phyloP scores from a whole-genome alignment of 1,140 invertebrate genomes.

The Formica exsecta region DNA sequence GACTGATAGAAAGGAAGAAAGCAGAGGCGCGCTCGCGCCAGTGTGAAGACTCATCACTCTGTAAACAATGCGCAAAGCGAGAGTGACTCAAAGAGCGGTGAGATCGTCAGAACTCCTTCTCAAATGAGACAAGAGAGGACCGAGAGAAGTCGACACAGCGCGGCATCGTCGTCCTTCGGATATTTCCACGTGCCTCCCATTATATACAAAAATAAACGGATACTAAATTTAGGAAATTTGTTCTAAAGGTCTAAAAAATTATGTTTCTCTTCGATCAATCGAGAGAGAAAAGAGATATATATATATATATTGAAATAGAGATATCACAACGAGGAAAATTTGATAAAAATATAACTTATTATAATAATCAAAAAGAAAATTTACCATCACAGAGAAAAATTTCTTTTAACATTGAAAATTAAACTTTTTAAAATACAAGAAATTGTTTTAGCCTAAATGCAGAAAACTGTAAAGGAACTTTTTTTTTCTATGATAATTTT shows the following conservation, averaged over 20 bases:
- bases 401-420: neutral
- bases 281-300: too few relatives aligned
- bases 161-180: slow-evolving; percentile 69
- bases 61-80: slow-evolving; percentile 84
- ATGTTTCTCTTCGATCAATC: neutral
- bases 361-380: neutral
- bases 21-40: slow-evolving; percentile 79
- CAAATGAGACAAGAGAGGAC: slow-evolving; percentile 57
- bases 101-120: slow-evolving; percentile 77
- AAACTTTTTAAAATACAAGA: neutral
- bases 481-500: neutral
- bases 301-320: too few relatives aligned
- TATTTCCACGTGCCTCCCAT: slow-evolving; percentile 65
- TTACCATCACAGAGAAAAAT: neutral
- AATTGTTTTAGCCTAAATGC: neutral
- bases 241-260: neutral
- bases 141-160: slow-evolving; percentile 66
- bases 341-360: neutral
- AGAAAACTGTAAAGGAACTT: neutral
- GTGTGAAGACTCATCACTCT: slow-evolving; percentile 86
- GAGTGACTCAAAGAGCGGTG: slow-evolving; percentile 81
- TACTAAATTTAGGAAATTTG: slow-evolving; percentile 45
- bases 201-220: slow-evolving; percentile 18
- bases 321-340: neutral
- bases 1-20: slow-evolving; percentile 75